These are phyloP conservation scores for Tyria jacobaeae DNA, from an alignment of 2,888 invertebrate genomes.

Conservation along the genomic window DNA sequence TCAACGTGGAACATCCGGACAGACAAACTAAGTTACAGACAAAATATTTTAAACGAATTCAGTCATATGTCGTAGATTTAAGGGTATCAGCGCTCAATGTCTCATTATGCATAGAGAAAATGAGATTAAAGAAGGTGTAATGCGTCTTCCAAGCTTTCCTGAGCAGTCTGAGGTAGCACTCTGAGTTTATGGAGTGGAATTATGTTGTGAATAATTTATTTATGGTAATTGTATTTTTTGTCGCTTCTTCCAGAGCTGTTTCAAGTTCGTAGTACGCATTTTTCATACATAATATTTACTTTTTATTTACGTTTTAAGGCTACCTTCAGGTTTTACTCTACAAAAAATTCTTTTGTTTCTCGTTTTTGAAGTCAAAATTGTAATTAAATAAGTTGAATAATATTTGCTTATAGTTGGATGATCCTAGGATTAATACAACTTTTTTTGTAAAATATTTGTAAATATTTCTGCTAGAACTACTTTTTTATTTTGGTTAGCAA, in stretches of 20 bases:
- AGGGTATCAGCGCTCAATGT: slow-evolving; percentile 12
- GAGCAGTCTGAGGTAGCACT: slow-evolving; percentile 45
- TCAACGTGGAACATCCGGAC: too few relatives aligned
- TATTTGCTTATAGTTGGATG: too few relatives aligned
- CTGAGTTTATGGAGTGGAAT: slow-evolving; percentile 52
- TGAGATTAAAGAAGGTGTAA: slow-evolving; percentile 54
- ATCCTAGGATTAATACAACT: too few relatives aligned
- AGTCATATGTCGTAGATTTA: slow-evolving; percentile 13
- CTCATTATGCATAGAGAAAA: slow-evolving; percentile 57
- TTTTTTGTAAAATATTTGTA: too few relatives aligned
- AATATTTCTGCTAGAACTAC: too few relatives aligned
- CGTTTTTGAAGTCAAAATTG: neutral
- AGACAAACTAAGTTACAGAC: neutral
- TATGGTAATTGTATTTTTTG: slow-evolving; percentile 52
- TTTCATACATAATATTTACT: slow-evolving; percentile 21
- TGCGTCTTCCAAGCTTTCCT: slow-evolving; percentile 48
- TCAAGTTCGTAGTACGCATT: slow-evolving; percentile 25
- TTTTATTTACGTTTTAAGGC: slow-evolving; percentile 21
- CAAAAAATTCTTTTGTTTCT: neutral
- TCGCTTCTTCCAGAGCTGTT: slow-evolving; percentile 26
- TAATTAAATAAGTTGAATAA: slow-evolving; percentile 14
- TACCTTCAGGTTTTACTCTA: neutral
- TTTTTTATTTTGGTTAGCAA: too few relatives aligned
- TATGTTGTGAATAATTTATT: slow-evolving; percentile 63
- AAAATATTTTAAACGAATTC: slow-evolving; percentile 1